Evolutionary conservation across 1,140 invertebrate species (phyloP).

Genomic region (Leptonema lineaticorne): DNA sequence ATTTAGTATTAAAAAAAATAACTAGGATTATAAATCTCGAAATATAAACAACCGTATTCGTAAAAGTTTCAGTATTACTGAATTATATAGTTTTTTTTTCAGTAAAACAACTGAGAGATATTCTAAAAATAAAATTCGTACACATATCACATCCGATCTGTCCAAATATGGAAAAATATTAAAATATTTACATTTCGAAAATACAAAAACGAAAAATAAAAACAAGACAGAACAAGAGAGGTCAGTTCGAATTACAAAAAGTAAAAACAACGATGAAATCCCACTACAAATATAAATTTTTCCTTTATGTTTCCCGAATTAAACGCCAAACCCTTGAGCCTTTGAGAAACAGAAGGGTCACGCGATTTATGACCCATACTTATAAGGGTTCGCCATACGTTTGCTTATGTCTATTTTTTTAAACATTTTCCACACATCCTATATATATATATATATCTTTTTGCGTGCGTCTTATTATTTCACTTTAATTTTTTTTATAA

Average conservation of each 20-base stretch:
- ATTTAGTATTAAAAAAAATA: no score
- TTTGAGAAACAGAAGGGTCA: not conserved
- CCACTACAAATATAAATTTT: slow-evolving; percentile 7
- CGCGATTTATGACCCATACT: slow-evolving; percentile 11
- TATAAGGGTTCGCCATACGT: not conserved
- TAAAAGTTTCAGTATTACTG: no score
- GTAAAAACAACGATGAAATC: not conserved
- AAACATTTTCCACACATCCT: not conserved
- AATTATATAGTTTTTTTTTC: no score
- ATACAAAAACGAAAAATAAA: no score
- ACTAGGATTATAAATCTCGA: no score
- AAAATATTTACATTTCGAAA: no score
- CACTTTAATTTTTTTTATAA: no score
- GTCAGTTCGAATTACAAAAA: not conserved
- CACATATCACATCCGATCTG: no score
- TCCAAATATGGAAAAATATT: no score
- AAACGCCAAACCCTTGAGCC: not conserved
- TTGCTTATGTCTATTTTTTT: not conserved
- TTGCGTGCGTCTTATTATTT: not conserved
- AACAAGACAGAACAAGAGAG: not conserved
- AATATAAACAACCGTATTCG: no score
- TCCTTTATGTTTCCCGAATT: not conserved
- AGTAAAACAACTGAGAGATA: no score
- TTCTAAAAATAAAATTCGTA: no score
- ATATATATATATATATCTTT: not conserved